Evolutionary conservation across 2,888 invertebrate genomes (phyloP).

Genomic region (Drosophila algonquin): DNA sequence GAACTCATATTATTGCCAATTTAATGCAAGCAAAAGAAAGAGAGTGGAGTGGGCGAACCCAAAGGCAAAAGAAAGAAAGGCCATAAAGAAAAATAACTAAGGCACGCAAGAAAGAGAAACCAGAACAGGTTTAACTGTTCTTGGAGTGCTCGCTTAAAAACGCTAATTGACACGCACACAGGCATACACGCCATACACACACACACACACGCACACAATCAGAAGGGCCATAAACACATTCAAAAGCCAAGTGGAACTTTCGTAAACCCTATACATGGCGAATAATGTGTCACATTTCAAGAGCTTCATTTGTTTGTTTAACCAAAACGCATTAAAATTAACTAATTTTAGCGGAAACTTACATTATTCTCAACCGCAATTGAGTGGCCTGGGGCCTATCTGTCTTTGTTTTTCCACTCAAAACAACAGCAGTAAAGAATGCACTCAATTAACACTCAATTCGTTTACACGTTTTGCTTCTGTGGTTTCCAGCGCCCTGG

Average conservation of each 20-base stretch:
- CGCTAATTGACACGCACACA: conserved; percentile 72
- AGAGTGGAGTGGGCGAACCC: conserved; percentile 22
- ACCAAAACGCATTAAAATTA: neutral
- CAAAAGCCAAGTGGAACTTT: conserved; percentile 72
- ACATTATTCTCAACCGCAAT: neutral
- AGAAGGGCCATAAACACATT: conserved; percentile 54
- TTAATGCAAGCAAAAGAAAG: conserved; percentile 18
- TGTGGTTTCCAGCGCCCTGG: neutral
- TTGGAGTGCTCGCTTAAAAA: conserved; percentile 51
- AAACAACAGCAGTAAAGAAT: conserved; percentile 24
- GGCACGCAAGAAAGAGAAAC: conserved; percentile 30
- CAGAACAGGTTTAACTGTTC: conserved; percentile 67
- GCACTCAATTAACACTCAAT: conserved; percentile 53
- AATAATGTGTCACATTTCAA: conserved; percentile 32
- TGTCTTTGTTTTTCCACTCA: conserved; percentile 23
- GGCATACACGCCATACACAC: neutral
- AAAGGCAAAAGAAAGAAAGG: conserved; percentile 42
- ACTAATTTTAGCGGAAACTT: neutral
- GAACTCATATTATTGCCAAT: conserved; percentile 25
- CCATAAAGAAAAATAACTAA: conserved; percentile 27
- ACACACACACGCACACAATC: neutral
- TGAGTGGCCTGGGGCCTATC: neutral
- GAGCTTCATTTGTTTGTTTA: conserved; percentile 37
- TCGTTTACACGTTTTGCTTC: conserved; percentile 12
- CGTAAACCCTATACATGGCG: conserved; percentile 40